Percentiles rank a stretch among this genome's conserved stretches.
Conservation (phyloP, 2,888 invertebrate species). For the Amaurobius ferox region DNA sequence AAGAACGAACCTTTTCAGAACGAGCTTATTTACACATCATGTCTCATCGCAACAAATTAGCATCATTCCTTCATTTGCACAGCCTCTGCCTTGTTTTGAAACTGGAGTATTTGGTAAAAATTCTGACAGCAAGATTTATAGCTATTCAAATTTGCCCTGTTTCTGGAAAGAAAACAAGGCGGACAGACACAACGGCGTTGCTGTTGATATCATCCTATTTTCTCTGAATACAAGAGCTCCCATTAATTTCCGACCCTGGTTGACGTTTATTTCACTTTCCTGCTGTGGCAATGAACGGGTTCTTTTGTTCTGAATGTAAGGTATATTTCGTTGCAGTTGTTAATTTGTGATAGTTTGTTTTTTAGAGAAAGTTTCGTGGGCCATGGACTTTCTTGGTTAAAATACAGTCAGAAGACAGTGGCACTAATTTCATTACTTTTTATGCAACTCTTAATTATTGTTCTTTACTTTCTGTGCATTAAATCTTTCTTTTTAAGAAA, state of each 20-base stretch:
- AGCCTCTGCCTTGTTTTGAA: neutral
- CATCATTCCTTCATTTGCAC: neutral
- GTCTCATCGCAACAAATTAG: neutral
- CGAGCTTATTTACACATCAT: too few species aligned
- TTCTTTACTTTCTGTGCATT: too few species aligned
- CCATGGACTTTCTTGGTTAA: neutral
- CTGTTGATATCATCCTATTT: neutral
- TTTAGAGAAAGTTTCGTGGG: neutral
- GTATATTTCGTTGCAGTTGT: too few species aligned
- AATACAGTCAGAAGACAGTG: too few species aligned
- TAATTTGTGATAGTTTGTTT: too few species aligned
- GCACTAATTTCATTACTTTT: too few species aligned
- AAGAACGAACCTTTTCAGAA: too few species aligned
- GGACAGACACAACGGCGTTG: neutral
- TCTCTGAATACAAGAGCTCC: neutral
- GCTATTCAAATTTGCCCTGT: neutral
- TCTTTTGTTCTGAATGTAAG: neutral
- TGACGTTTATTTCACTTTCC: neutral
- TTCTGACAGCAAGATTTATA: neutral
- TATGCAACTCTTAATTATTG: too few species aligned
- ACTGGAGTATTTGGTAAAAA: neutral
- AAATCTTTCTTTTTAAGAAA: too few species aligned
- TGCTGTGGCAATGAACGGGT: neutral
- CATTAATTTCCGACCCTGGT: neutral
- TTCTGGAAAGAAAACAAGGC: neutral